A percentile compares a stretch with the other conserved stretches of the same genome.
Conservation (phyloP, 2,888 invertebrate genomes). For the Tenthredo livida region DNA sequence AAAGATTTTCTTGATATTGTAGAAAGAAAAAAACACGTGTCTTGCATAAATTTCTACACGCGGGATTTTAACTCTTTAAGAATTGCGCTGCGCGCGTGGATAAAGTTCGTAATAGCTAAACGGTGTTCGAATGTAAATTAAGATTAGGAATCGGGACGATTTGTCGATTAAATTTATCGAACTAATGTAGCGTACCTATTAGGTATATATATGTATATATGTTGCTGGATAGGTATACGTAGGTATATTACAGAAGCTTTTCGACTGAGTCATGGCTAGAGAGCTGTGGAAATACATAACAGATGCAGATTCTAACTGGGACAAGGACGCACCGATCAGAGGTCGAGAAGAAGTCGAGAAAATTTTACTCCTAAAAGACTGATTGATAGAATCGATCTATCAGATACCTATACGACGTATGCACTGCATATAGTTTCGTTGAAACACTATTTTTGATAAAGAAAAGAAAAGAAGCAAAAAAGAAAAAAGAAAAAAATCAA, state of each 20-base stretch:
- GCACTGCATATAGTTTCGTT: background rate
- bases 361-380: background rate
- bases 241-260: background rate
- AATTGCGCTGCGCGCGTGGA: too few species aligned
- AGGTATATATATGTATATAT: background rate
- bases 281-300: constrained; percentile 13
- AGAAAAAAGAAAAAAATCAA: background rate
- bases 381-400: background rate
- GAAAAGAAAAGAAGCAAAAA: too few species aligned
- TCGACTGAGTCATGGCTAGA: constrained; percentile 4
- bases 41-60: background rate
- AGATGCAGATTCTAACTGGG: constrained; percentile 35
- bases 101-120: background rate
- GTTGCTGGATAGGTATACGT: background rate
- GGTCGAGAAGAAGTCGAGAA: constrained; percentile 3
- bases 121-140: background rate
- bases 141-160: too few species aligned
- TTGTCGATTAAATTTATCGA: background rate
- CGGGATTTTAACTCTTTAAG: background rate
- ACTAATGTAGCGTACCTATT: background rate
- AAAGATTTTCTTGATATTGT: background rate
- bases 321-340: constrained; percentile 24
- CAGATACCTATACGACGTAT: background rate
- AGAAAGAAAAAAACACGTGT: background rate
- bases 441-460: background rate